Evolutionary conservation across 2,113 vertebrate species (phyloP).

Genomic region (Ariopsis seemanni): DNA sequence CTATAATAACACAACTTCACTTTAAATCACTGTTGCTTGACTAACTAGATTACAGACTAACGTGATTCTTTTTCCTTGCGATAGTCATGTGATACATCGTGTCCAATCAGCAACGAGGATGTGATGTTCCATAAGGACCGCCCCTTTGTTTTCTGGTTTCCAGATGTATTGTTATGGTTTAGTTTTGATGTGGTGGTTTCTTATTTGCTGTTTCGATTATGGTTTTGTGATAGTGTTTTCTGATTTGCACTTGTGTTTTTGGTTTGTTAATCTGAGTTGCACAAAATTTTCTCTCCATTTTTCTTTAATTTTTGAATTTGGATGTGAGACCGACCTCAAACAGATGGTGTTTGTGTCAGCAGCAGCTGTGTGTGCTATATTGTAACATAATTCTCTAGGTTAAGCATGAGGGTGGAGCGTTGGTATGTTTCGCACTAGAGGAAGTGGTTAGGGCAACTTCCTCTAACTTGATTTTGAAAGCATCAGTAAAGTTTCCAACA

Average conservation of each 20-base stretch:
- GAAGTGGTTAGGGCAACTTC: conserved; percentile 70
- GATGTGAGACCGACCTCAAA: background rate
- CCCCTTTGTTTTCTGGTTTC: too few species aligned
- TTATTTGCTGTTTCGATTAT: background rate
- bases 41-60: background rate
- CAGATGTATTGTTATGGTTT: background rate
- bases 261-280: background rate
- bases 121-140: background rate
- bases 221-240: background rate
- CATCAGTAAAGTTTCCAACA: conserved; percentile 44
- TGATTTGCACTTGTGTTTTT: background rate
- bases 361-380: conserved; percentile 27
- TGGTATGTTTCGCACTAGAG: conserved; percentile 36
- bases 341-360: background rate
- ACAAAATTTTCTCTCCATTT: too few species aligned
- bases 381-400: background rate
- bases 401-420: conserved; percentile 11
- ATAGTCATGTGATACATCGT: background rate
- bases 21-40: background rate
- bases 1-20: background rate
- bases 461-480: conserved; percentile 61
- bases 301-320: background rate
- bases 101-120: background rate
- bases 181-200: background rate
- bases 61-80: background rate